phyloP scores from a whole-genome alignment of 2,113 vertebrate genomes.

The Syngnathus typhle region DNA sequence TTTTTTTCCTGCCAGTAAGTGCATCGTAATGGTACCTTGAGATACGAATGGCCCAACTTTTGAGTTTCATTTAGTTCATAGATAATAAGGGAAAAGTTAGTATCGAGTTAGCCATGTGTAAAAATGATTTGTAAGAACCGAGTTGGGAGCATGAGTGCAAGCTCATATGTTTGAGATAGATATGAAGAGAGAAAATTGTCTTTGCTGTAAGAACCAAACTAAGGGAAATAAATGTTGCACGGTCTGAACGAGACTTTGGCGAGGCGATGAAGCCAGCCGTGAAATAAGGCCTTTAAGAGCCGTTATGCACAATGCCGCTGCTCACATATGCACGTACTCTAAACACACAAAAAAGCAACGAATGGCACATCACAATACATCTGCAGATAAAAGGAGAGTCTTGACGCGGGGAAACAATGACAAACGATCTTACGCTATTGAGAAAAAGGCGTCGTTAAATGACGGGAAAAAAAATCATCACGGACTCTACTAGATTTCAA shows the following conservation, averaged over 20 bases:
- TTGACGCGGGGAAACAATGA: conserved; percentile 52
- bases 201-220: not conserved
- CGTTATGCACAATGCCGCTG: conserved; percentile 9
- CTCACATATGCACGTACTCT: not conserved
- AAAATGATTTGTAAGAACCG: not conserved
- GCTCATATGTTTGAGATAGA: conserved; percentile 9
- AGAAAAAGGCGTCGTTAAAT: conserved; percentile 44
- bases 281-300: conserved; percentile 53
- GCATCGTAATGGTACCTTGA: not conserved
- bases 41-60: no score
- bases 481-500: not conserved
- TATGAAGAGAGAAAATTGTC: not conserved
- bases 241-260: not conserved
- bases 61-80: no score
- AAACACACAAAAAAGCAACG: conserved; percentile 1
- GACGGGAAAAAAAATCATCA: conserved; percentile 35
- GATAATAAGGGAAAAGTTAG: no score
- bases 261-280: conserved; percentile 47
- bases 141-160: not conserved
- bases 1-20: not conserved
- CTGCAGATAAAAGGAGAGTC: conserved; percentile 45
- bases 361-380: conserved; percentile 34
- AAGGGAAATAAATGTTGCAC: conserved; percentile 1
- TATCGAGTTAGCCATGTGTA: no score
- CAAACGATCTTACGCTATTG: conserved; percentile 44